Conservation (phyloP, 1,140 invertebrate genomes). For the Ephestia elutella region DNA sequence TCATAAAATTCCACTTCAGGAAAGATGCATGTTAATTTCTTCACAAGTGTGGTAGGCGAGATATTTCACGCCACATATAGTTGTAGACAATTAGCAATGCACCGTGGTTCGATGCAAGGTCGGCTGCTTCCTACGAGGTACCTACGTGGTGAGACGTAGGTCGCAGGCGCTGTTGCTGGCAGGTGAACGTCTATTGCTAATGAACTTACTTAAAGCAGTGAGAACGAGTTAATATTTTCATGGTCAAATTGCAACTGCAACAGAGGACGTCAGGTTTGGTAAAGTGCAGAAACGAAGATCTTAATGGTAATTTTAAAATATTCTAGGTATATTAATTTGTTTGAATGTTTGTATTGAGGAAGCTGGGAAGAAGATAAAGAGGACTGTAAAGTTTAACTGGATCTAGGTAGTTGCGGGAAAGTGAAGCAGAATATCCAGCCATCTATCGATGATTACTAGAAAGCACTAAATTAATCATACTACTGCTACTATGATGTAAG, state of each 20-base stretch:
- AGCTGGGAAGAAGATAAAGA: too few species aligned
- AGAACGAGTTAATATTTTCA: neutral
- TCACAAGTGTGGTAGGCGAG: neutral
- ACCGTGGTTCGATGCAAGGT: constrained; percentile 32
- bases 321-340: too few species aligned
- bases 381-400: too few species aligned
- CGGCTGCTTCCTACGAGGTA: constrained; percentile 40
- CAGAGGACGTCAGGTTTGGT: too few species aligned
- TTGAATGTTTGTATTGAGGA: too few species aligned
- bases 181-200: constrained; percentile 30
- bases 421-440: too few species aligned
- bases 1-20: neutral
- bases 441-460: too few species aligned
- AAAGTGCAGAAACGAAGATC: too few species aligned
- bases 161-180: constrained; percentile 30
- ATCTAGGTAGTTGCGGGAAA: too few species aligned
- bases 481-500: too few species aligned
- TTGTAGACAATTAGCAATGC: constrained; percentile 14
- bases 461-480: too few species aligned
- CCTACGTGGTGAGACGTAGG: constrained; percentile 32
- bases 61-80: constrained; percentile 9
- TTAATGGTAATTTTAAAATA: too few species aligned
- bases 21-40: neutral
- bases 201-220: neutral
- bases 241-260: neutral